A percentile compares a stretch with the other conserved stretches of the same genome.
Evolutionary conservation across 2,797 vertebrate genomes (phyloP).

Genomic region (Mico argentatus): DNA sequence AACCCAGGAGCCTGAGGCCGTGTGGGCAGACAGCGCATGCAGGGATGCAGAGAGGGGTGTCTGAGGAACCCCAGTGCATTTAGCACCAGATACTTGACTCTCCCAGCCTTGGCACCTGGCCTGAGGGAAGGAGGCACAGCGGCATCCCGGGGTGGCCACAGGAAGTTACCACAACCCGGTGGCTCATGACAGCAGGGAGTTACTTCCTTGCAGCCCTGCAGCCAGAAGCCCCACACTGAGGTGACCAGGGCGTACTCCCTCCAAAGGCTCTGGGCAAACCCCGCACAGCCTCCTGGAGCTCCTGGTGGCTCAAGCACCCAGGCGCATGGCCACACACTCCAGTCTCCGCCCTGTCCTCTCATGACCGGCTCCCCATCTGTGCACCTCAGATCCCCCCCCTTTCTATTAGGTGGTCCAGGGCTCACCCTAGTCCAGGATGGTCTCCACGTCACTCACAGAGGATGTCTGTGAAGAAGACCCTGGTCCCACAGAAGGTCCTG

Average conservation of each 20-base stretch:
- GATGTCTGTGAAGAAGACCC: neutral
- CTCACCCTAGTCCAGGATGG: neutral
- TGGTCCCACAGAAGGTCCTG: neutral
- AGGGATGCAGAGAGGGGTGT: neutral
- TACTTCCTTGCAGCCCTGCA: neutral
- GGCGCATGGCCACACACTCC: neutral
- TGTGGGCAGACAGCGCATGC: too few relatives aligned
- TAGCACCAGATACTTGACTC: too few relatives aligned
- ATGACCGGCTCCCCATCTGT: neutral
- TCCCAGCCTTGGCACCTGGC: neutral
- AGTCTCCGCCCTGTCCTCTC: neutral
- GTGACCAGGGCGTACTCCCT: rapidly evolving
- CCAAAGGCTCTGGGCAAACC: neutral
- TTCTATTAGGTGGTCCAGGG: neutral
- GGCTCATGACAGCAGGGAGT: neutral
- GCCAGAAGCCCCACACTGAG: neutral
- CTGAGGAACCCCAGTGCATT: neutral
- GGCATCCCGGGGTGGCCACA: too few relatives aligned
- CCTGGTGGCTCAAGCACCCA: neutral
- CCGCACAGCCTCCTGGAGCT: neutral
- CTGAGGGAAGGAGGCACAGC: neutral
- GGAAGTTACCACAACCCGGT: neutral
- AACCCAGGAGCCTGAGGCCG: neutral
- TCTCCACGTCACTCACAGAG: neutral
- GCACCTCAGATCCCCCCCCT: neutral